phyloP scores from a whole-genome alignment of 2,113 vertebrate species.

The Psilopsiagon aymara region DNA sequence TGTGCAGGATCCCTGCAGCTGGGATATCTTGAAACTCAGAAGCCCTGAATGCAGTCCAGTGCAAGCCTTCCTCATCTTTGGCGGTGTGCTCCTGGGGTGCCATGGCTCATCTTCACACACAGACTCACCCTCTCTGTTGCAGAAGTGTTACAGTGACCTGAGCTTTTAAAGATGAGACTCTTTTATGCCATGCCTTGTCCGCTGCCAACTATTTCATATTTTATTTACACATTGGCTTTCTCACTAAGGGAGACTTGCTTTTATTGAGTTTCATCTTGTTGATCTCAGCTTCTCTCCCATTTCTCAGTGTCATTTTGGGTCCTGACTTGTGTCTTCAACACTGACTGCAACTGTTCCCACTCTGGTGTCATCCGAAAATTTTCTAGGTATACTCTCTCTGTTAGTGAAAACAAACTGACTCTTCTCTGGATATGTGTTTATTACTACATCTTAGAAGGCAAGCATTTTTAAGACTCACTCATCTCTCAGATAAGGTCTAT shows the following conservation, averaged over 20 bases:
- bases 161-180: rapidly evolving
- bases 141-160: not conserved
- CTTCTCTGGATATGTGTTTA: not conserved
- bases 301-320: not conserved
- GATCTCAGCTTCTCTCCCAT: not conserved
- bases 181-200: not conserved
- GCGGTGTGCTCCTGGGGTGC: not conserved
- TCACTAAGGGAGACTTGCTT: not conserved
- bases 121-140: rapidly evolving
- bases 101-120: no score
- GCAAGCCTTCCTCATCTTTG: not conserved
- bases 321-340: rapidly evolving
- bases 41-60: not conserved
- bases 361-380: not conserved
- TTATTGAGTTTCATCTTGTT: not conserved
- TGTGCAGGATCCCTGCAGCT: no score
- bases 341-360: not conserved
- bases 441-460: not conserved
- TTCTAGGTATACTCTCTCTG: rapidly evolving
- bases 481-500: not conserved
- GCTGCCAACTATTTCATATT: not conserved
- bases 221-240: not conserved
- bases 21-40: rapidly evolving
- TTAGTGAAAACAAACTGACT: not conserved
- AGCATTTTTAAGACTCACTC: not conserved